Percentiles rank a stretch among this genome's conserved stretches.
phyloP scores from a whole-genome alignment of 2,888 invertebrate genomes.

The Baccha elongata region DNA sequence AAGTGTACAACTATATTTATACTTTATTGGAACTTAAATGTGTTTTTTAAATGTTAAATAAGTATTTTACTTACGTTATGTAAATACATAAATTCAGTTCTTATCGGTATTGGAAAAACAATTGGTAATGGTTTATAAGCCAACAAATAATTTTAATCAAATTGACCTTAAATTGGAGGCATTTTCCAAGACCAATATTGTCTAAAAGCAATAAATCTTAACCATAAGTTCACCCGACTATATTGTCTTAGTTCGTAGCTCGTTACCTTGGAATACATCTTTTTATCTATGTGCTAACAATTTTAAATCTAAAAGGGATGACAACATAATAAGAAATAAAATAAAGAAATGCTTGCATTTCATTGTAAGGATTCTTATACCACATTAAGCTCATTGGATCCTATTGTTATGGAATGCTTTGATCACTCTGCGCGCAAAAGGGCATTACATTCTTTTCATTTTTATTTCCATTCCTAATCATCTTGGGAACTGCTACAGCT shows the following conservation, averaged over 20 bases:
- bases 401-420: slow-evolving; percentile 36
- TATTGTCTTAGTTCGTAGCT: not conserved
- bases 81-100: too few species aligned
- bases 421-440: slow-evolving; percentile 33
- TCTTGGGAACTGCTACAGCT: slow-evolving; percentile 40
- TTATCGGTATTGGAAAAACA: too few species aligned
- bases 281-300: not conserved
- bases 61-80: too few species aligned
- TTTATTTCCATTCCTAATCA: slow-evolving; percentile 40
- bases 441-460: slow-evolving; percentile 47
- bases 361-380: slow-evolving; percentile 20
- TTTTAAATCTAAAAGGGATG: slow-evolving; percentile 1
- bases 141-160: not conserved
- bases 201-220: slow-evolving; percentile 13
- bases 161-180: not conserved
- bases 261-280: not conserved
- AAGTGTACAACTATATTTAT: too few species aligned
- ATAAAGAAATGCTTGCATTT: slow-evolving; percentile 4
- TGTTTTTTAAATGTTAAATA: too few species aligned
- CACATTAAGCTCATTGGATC: slow-evolving; percentile 36
- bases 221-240: not conserved
- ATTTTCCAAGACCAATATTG: not conserved
- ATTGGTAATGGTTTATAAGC: not conserved
- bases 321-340: not conserved
- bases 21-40: too few species aligned